Conservation (phyloP, 2,113 vertebrate species). For the Tragelaphus strepsiceros region DNA sequence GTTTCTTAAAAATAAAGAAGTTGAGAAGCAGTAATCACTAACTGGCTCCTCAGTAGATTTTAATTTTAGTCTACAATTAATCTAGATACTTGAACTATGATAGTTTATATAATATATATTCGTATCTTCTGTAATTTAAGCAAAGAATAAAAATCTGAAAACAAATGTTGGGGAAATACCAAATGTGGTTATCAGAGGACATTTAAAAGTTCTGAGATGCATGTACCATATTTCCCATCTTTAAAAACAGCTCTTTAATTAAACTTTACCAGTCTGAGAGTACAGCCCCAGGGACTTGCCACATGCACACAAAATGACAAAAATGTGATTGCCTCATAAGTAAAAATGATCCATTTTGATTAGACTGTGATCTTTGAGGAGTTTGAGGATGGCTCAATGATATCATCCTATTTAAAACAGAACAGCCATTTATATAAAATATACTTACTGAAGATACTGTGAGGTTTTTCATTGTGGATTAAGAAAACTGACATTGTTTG, state of each 20-base stretch:
- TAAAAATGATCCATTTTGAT: background rate
- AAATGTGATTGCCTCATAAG: background rate
- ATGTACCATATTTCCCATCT: background rate
- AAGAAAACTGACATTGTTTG: background rate
- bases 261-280: background rate
- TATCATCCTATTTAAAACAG: background rate
- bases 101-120: background rate
- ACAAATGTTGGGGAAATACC: background rate
- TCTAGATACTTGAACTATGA: background rate
- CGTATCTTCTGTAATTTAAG: background rate
- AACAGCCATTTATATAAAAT: background rate
- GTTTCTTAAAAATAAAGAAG: background rate
- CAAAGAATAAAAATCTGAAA: background rate
- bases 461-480: background rate
- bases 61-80: background rate
- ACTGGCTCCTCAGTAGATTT: background rate
- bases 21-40: background rate
- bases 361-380: background rate
- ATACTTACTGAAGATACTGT: background rate
- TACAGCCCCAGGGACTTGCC: background rate
- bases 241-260: background rate
- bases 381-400: background rate
- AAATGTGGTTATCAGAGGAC: background rate
- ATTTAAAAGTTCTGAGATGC: background rate
- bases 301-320: background rate